Base-by-base conservation (phyloP, 1,140 invertebrate genomes). In the Zaprionus ornatus region DNA sequence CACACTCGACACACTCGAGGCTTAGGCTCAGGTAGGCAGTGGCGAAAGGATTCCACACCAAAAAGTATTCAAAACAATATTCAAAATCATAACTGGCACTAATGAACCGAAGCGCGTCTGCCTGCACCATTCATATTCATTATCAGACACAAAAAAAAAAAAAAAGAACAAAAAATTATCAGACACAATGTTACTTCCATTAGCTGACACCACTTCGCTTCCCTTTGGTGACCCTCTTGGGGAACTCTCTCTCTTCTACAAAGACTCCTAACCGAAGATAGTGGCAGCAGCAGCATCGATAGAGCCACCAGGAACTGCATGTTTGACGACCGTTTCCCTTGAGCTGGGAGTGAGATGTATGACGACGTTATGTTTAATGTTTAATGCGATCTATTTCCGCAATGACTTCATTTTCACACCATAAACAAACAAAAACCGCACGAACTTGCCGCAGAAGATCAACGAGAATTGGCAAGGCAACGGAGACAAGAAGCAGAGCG, bases 401-500 rank as follows among this genome's bases (percentile, higher is more conserved):
- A 60, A 81, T 81, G 79, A 73, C 80, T 83, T 65, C 48, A 83
- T 83, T 84, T 77, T 25, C 10, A 23, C 23, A 25, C 64, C 37
- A 40, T 50, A 27, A 50, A 15, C 6, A 42, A 50, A 35, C 6
- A 27, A 52, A 72, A 9, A 17, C n/a, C 27, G 3, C 61, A 59
- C 55, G 35, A 81, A 81, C 78, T 62, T 50, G 78, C 35, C 21
- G 35, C 29, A n/a, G 15, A 66, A 73, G 21, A 73, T 29, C 23
- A 65, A 70, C 23, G 25, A 19, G 27, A 21, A 45, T 52, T 4
- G 23, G 19, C 42, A 15, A 42, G 55, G 37, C 61, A 59, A 29
- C 25, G 40, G 21, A 29, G 23, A 48, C 17, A 54, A 27, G 23
- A 79, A 60, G 25, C 54, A 66, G 63, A 37, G 42, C 61, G 15